Conservation (phyloP, 2,113 vertebrate genomes). For the Taxidea taxus region DNA sequence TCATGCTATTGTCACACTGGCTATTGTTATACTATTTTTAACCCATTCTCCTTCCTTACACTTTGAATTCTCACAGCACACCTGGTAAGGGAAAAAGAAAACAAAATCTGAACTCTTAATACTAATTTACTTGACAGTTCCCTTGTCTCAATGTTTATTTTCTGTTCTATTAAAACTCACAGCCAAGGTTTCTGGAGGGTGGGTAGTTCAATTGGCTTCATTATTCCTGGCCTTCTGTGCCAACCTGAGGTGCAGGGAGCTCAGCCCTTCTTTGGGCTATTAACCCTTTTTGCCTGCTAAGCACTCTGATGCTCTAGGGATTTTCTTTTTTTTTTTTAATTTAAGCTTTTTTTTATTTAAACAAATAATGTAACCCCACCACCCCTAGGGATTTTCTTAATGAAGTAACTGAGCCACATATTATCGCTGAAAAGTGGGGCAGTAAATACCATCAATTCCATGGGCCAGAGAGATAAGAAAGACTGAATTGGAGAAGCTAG, state of each 20-base stretch:
- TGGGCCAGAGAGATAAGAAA: neutral
- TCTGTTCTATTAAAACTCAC: neutral
- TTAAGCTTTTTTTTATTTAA: no score
- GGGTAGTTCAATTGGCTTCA: neutral
- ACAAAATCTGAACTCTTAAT: constrained; percentile 33
- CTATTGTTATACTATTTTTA: constrained; percentile 30
- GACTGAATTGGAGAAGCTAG: neutral
- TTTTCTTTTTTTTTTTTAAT: constrained; percentile 34
- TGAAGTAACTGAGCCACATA: neutral
- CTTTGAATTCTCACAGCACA: constrained; percentile 16
- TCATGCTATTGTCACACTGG: neutral
- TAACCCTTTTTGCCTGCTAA: neutral
- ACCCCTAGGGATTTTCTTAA: constrained; percentile 11
- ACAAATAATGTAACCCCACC: no score
- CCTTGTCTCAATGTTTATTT: constrained; percentile 11
- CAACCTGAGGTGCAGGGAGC: neutral
- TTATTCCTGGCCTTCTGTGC: constrained; percentile 1
- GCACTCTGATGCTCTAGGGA: neutral
- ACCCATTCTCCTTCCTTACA: neutral
- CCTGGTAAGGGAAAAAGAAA: constrained; percentile 37
- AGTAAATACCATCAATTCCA: neutral
- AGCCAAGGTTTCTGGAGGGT: constrained; percentile 5
- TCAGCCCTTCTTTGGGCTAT: neutral
- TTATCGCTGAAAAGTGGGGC: constrained; percentile 9
- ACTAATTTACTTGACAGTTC: constrained; percentile 39